Base-by-base conservation (phyloP, 2,113 vertebrate species). In the Lutjanus erythropterus region DNA sequence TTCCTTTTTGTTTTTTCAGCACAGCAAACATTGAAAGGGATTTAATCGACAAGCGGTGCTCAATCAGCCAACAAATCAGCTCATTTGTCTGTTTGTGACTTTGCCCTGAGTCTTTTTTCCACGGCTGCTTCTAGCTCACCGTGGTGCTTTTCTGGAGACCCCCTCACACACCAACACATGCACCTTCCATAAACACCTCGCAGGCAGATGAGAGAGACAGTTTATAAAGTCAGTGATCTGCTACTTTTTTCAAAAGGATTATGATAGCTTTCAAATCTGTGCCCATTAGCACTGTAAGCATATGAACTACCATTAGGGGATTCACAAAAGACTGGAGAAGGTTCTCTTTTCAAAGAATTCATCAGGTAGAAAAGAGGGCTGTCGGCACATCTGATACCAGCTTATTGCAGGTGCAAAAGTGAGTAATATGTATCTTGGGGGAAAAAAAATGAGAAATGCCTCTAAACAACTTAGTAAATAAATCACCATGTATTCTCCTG, bases 21-120 rank as follows among this genome's bases (percentile, higher is more conserved):
- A 56, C 39, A 44, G 37, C 61, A 76, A 83, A 75, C 71, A 89
- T 4, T 83, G 78, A 87, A 89, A 80, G 75, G 78, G 81, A 76
- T 92, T 87, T 89, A 80, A 90, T 86, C 68, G 78, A 84, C 89
- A 81, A 83, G 71, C 56, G 52, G 70, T 56, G 89, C 84, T 89
- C 87, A 88, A 89, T 91, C 87, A 88, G 74, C 74, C 81, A 81
- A 87, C 80, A 87, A 86, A 92, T 92, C 79, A 88, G 64, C 81
- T 84, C 64, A 87, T 90, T 90, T 91, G 86, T 87, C 84, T 87
- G 66, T 91, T 87, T 83, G 86, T 79, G 84, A 86, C 80, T 88
- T 89, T 90, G 87, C 84, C 82, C 66, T 11, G 12, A 85, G 88
- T 85, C 88, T 73, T 82, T 83, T 78, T 42, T 61, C 64, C 2